phyloP scores from a whole-genome alignment of 2,888 invertebrate species.

The Ectemnius cavifrons region DNA sequence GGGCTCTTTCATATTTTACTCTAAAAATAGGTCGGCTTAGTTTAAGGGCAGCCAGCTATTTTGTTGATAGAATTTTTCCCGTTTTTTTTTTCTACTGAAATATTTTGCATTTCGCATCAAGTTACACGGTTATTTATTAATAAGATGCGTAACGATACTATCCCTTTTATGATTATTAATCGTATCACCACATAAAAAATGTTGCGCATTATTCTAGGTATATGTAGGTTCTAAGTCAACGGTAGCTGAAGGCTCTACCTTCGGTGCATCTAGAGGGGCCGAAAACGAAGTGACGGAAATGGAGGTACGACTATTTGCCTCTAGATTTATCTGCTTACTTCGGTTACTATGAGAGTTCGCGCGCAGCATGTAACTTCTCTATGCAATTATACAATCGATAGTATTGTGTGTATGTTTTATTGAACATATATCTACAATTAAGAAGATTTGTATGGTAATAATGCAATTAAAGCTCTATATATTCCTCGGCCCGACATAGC shows the following conservation, averaged over 20 bases:
- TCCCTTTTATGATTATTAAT: too few species aligned
- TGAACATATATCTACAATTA: neutral
- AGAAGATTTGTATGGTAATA: constrained; percentile 14
- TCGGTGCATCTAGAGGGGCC: constrained; percentile 68
- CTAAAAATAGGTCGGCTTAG: constrained; percentile 61
- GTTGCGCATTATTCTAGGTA: constrained; percentile 66
- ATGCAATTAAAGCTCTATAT: constrained; percentile 24
- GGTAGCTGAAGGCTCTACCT: constrained; percentile 72
- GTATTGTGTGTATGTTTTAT: constrained; percentile 9
- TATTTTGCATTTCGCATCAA: constrained; percentile 15
- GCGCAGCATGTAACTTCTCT: neutral
- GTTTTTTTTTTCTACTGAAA: neutral
- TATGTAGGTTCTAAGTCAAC: constrained; percentile 76
- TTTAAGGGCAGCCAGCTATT: constrained; percentile 47
- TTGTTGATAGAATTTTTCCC: neutral
- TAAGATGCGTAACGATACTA: too few species aligned
- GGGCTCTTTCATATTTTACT: constrained; percentile 57
- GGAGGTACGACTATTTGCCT: constrained; percentile 67
- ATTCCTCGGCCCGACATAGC: constrained; percentile 19
- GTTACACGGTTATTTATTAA: neutral
- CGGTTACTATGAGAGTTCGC: neutral
- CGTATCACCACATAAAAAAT: constrained; percentile 27
- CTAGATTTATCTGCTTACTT: neutral
- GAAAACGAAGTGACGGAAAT: constrained; percentile 74
- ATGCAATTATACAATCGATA: neutral